These are phyloP conservation scores for Pseudochirops cupreus DNA, from an alignment of 2,797 vertebrate genomes.

Conservation along the genomic window DNA sequence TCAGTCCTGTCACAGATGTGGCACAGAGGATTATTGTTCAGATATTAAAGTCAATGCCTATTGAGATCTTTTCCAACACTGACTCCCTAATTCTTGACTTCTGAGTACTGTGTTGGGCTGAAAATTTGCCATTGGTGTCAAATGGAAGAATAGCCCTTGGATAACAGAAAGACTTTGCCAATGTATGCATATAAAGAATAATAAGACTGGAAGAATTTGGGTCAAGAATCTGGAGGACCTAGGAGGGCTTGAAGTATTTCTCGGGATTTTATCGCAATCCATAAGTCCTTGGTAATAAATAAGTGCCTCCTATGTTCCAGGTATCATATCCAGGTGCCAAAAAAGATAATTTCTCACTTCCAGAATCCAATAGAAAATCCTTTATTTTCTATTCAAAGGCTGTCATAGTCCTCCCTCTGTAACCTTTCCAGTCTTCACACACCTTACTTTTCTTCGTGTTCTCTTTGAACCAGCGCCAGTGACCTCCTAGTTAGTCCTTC, in stretches of 20 bases:
- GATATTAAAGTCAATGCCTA: neutral
- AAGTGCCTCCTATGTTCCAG: neutral
- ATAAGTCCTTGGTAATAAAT: neutral
- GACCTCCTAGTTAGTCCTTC: neutral
- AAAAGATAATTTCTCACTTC: neutral
- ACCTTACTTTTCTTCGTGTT: neutral
- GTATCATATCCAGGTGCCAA: neutral
- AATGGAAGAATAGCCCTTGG: neutral
- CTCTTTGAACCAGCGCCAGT: neutral
- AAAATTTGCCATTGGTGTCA: neutral
- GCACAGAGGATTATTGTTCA: neutral
- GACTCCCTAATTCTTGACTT: neutral
- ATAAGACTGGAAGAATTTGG: neutral
- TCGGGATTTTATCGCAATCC: neutral
- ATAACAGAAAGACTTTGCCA: neutral
- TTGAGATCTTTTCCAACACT: neutral
- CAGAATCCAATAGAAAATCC: neutral
- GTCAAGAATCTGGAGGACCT: neutral
- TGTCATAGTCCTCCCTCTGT: neutral
- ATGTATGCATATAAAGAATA: neutral
- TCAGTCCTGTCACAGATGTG: neutral
- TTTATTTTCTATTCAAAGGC: neutral
- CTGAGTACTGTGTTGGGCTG: neutral
- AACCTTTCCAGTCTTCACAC: neutral
- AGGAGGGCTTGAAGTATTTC: neutral